A percentile compares a stretch with the other conserved stretches of the same genome.
Conservation (phyloP, 2,888 invertebrate genomes). For the Malacosoma neustria region DNA sequence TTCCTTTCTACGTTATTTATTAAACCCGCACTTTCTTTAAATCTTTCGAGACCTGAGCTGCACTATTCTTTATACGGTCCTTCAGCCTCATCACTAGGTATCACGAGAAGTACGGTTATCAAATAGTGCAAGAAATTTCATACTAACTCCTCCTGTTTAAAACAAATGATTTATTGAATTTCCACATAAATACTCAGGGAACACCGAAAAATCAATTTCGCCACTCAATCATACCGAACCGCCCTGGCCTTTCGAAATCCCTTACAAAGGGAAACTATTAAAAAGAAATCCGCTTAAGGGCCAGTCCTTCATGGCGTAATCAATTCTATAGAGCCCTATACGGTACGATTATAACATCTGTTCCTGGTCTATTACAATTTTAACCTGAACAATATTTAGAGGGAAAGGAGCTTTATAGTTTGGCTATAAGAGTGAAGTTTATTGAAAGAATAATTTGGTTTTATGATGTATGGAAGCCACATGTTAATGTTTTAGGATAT, state of each 20-base stretch:
- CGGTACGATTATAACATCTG: conserved; percentile 60
- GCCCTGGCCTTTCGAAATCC: conserved; percentile 18
- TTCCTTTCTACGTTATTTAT: too few species aligned
- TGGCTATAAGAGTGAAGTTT: background rate
- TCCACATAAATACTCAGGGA: conserved; percentile 14
- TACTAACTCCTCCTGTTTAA: too few species aligned
- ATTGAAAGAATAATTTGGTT: background rate
- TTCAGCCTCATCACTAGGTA: too few species aligned
- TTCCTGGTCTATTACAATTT: conserved; percentile 29
- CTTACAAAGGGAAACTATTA: conserved; percentile 47
- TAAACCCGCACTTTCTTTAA: too few species aligned
- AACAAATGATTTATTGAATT: too few species aligned
- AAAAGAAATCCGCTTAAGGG: conserved; percentile 63
- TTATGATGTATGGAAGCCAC: background rate
- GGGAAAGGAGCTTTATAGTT: conserved; percentile 16
- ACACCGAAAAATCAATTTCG: conserved; percentile 10
- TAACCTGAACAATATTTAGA: background rate
- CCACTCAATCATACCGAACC: conserved; percentile 22
- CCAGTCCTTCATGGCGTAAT: conserved; percentile 49
- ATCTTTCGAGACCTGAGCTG: too few species aligned
- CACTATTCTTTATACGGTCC: too few species aligned
- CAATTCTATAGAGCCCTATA: conserved; percentile 59
- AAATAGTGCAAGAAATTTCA: too few species aligned
- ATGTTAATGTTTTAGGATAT: background rate
- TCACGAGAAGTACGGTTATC: too few species aligned